Evolutionary conservation across 2,113 vertebrate genomes (phyloP), one percentile per base, ranked within the genome.

Genomic region (Dryoscopus gambensis): DNA sequence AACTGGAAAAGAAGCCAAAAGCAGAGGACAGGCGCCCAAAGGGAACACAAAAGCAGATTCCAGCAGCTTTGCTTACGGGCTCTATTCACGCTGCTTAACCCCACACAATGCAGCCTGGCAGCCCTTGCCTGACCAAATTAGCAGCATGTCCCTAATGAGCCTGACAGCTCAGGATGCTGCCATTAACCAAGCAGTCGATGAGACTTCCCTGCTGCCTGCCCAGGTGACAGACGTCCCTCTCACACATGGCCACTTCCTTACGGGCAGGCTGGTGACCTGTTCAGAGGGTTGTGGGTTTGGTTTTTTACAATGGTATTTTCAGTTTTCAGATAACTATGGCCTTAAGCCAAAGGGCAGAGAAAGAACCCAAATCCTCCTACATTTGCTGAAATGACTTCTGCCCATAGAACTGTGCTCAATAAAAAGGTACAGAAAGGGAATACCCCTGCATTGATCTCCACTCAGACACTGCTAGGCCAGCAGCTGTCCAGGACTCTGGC

Each of bases 81-180:
- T 91, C 49, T 60, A 79, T 91, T 96, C 93, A 95, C 31, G 7
- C 81, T 89, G 93, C 77, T 96, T 87, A 94, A 87, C 89, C 89
- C 89, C 13, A 52, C 94, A 96, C 89, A 94, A 91, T 75, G 81
- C 77, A 87, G 87, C 73, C 93, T 91, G 94, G 89, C 91, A 97
- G 93, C n/a, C 3, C 77, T 47, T 89, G 91, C 81, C 91, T 27
- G 84, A 71, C 65, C 87, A 87, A 89, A 96, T 95, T 92, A 96
- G 89, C 84, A 87, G 84, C 2, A 0, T 42, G 76, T 73, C 91
- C 65, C 93, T 96, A 89, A 94, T 57, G 77, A 95, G 94, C 40
- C 84, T 68, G 89, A 65, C 89, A 82, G 78, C 23, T 87, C 87
- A 73, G 87, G 62, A 79, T 44, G 87, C 39, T 89, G 84, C 87